These are phyloP conservation scores for Conus betulinus DNA, from an alignment of 1,140 invertebrate genomes.

Conservation along the genomic window DNA sequence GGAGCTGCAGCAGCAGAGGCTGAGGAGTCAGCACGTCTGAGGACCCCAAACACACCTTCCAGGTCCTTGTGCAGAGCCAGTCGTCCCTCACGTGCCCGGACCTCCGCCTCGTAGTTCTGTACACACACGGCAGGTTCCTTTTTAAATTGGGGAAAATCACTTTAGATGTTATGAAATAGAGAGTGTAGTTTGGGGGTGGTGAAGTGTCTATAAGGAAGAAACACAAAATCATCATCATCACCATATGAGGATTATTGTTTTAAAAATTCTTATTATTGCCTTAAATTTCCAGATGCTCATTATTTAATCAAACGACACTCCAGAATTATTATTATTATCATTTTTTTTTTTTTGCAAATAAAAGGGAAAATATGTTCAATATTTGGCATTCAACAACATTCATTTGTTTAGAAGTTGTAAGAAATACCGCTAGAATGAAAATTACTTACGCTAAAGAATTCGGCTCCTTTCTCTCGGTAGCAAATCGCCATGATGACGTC, in stretches of 20 bases:
- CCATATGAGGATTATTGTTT: not conserved
- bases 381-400: not conserved
- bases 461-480: constrained; percentile 47
- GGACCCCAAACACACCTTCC: constrained; percentile 39
- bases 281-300: not conserved
- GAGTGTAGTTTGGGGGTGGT: too few species aligned
- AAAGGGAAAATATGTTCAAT: not conserved
- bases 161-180: too few species aligned
- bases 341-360: too few species aligned
- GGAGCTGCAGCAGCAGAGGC: constrained; percentile 3
- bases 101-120: constrained; percentile 43
- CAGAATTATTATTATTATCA: too few species aligned
- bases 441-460: not conserved
- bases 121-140: not conserved
- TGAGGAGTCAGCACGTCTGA: constrained; percentile 41
- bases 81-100: constrained; percentile 21
- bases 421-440: not conserved
- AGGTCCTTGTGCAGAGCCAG: constrained; percentile 24
- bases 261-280: not conserved
- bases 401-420: not conserved
- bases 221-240: not conserved
- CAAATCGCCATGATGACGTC: constrained; percentile 63
- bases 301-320: too few species aligned
- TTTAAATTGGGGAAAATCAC: too few species aligned
- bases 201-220: not conserved